Evolutionary conservation across 1,140 invertebrate genomes (phyloP).

Genomic region (Portunus trituberculatus): DNA sequence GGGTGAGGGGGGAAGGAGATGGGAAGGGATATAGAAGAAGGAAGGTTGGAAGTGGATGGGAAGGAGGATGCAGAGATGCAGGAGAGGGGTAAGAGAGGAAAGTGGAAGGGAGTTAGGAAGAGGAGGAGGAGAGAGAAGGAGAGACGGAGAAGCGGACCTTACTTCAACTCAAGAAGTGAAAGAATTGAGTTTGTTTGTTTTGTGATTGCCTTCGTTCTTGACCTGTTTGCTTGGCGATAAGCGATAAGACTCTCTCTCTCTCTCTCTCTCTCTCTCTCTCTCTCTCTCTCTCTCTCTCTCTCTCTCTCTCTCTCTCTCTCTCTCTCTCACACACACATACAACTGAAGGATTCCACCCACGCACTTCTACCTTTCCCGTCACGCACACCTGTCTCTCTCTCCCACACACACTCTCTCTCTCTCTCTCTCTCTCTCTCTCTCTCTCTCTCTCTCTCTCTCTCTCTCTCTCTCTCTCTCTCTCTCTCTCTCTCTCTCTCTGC

Average conservation of each 20-base stretch:
- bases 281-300: constrained; percentile 28
- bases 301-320: constrained; percentile 35
- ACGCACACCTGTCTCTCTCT: constrained; percentile 10
- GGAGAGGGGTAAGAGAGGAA: too few species aligned
- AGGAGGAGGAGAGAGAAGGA: too few species aligned
- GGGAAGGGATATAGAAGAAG: too few species aligned
- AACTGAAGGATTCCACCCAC: not conserved
- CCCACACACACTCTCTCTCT: not conserved
- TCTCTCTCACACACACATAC: not conserved
- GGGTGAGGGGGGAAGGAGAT: not conserved
- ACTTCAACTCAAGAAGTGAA: too few species aligned
- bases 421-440: not conserved
- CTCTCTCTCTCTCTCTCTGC: constrained; percentile 10
- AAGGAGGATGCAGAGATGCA: too few species aligned
- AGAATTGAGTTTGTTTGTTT: too few species aligned
- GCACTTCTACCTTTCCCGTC: not conserved
- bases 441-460: not conserved
- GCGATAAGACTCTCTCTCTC: not conserved
- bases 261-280: constrained; percentile 12
- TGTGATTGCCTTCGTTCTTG: too few species aligned
- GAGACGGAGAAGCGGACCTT: too few species aligned
- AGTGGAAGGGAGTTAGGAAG: too few species aligned
- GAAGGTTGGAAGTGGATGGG: too few species aligned
- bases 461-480: constrained; percentile 24
- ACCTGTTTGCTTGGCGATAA: too few species aligned